Base-by-base conservation (phyloP, 2,888 invertebrate genomes). In the Brachyptera putata region DNA sequence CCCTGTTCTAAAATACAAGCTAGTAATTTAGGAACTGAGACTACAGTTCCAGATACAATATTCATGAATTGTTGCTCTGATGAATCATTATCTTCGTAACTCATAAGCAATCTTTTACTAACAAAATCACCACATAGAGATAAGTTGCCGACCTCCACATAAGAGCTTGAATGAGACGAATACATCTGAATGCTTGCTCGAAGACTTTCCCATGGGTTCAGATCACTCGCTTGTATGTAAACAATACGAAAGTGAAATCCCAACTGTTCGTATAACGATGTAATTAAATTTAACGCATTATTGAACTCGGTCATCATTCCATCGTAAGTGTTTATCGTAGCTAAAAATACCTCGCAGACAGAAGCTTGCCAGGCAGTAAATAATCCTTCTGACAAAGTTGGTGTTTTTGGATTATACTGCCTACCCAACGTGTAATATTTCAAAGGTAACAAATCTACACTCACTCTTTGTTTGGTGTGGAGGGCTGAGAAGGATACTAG, bases 61-160 rank as follows among this genome's bases (percentile, higher is more conserved):
- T 83, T 79, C 9, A 87, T 80, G 71, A 85, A 92, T 46, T 79
- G 77, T 34, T 74, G 74, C 39, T 80, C 74, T 1, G 2, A 2
- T 63, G 82, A 83, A 9, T 81, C 76, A 41, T 83, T 63, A 37
- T 68, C 80, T 24, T 77, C 77, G 70, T 84, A 86, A 41, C 80
- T 84, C 64, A 90, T 86, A 68, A 89, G 76, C 46, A 94, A 76
- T 61, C 93, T 79, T 72, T 91, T 89, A 67, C 89, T 88, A 25
- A 92, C 80, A 70, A 83, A 93, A 68, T 85, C 83, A 9, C 83
- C 84, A 68, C 84, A 86, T 46, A 86, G 70, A 18, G 89, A 87
- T 37, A 93, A 70, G 73, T 85, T 79, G 0, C 87, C 92, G 39
- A 91, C 82, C 76, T 88, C 86, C 13, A 91, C 71, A 69, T 87